A percentile compares a stretch with the other conserved stretches of the same genome.
Evolutionary conservation across 2,113 vertebrate species (phyloP).

Genomic region (Carassius auratus): DNA sequence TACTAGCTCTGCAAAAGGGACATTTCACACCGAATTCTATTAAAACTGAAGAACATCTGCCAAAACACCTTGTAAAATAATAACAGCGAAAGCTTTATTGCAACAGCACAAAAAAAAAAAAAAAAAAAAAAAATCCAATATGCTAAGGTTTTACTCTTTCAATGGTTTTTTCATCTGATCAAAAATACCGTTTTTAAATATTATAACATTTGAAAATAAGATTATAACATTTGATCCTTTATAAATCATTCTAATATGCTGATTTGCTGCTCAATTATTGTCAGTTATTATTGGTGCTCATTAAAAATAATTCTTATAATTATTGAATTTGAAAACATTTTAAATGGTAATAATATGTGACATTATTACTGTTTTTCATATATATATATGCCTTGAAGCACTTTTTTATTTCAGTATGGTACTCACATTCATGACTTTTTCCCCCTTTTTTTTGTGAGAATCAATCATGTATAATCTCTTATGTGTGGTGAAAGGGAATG

Average conservation of each 20-base stretch:
- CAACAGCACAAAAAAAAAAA: background rate
- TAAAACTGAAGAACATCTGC: background rate
- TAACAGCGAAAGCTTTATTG: no score
- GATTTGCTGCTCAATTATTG: no score
- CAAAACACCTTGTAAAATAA: background rate
- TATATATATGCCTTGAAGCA: no score
- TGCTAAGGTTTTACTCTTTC: background rate
- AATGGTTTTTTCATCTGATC: background rate
- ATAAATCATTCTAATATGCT: background rate
- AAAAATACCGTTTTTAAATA: background rate
- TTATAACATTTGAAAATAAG: background rate
- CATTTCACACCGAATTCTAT: background rate
- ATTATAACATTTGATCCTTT: background rate
- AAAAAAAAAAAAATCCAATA: background rate
- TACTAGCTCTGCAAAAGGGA: background rate
- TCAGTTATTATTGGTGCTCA: no score
- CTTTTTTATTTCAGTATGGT: no score
- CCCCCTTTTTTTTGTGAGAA: no score
- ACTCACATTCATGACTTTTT: no score
- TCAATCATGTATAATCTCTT: background rate
- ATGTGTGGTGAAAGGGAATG: background rate
- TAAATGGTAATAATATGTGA: no score
- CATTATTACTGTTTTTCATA: no score
- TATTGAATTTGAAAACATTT: no score
- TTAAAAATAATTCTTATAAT: no score